These are phyloP conservation scores for Aphelocoma californica DNA, from an alignment of 2,797 vertebrate species.

Conservation along the genomic window DNA sequence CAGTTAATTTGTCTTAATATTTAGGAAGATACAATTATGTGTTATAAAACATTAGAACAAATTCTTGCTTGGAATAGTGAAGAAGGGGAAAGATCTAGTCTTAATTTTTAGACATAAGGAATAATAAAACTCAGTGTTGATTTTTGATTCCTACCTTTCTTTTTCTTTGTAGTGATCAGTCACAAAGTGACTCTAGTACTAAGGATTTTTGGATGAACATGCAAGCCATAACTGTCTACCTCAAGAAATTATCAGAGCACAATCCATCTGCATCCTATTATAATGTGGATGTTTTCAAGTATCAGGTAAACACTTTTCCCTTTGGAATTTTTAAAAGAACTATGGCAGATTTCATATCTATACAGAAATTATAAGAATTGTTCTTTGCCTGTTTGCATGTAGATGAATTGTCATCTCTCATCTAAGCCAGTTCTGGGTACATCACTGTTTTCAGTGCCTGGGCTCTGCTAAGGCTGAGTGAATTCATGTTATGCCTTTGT, in stretches of 20 bases:
- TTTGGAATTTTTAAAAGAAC: background rate
- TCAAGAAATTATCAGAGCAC: constrained; percentile 93
- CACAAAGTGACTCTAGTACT: constrained; percentile 87
- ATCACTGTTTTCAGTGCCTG: background rate
- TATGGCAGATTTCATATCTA: background rate
- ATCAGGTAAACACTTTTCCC: constrained; percentile 82
- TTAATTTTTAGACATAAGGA: background rate
- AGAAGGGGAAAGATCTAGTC: background rate
- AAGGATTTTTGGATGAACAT: constrained; percentile 98
- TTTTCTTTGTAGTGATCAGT: constrained; percentile 81
- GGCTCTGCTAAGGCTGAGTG: background rate
- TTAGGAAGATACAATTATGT: background rate
- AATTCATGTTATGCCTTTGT: background rate
- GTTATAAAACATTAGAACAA: background rate
- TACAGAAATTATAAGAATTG: background rate
- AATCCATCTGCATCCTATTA: constrained; percentile 93
- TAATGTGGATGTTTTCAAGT: constrained; percentile 91
- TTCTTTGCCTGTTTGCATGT: background rate
- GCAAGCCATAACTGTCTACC: constrained; percentile 91
- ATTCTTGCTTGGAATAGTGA: background rate
- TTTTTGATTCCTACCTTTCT: constrained; percentile 7
- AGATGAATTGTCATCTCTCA: background rate
- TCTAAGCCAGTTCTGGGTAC: background rate
- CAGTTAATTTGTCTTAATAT: background rate
- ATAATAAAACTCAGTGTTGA: constrained; percentile 1